Base-by-base conservation (phyloP, 2,888 invertebrate genomes). In the Tetrapedia diversipes region DNA sequence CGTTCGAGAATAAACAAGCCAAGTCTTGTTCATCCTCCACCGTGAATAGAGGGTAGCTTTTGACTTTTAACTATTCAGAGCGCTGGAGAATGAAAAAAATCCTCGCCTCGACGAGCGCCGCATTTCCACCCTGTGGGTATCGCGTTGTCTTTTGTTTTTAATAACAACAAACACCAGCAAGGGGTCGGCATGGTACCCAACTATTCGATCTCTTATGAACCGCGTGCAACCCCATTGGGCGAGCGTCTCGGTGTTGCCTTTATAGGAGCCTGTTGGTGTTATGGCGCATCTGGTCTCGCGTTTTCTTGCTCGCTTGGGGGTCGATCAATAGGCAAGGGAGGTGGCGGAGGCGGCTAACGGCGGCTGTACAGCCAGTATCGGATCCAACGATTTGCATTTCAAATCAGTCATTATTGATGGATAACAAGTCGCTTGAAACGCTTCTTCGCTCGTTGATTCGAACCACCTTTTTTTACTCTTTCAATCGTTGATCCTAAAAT, bases 201-300 rank as follows among this genome's bases (percentile, higher is more conserved):
- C 1, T 19, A 53, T 51, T 64, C 53, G 19, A 39, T 16, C 37
- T 19, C 37, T 37, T 16, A 43, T 7, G 19, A 56, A 22, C 41
- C 39, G 22, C 45, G 39, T 45, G 57, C 57, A 53, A 57, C 57
- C 51, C 51, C n/a, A 11, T 10, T 24, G 63, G n/a, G 29, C 32
- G 60, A 61, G 54, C 41, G 65, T 41, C 34, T 49, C 45, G 8
- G 41, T 82, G 71, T 81, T 75, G 60, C 37, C 72, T 69, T 69
- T 68, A 53, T 54, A 65, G 32, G 56, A 63, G 54, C 56, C 43
- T 41, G 64, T 24, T 59, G 49, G 54, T 77, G 82, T 78, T 79
- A 63, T 79, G 82, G 85, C 84, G 85, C 85, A 86, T 81, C 86
- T 79, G 81, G 83, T 83, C 77, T 87, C 81, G 81, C 87, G 85